Base-by-base conservation (phyloP, 1,140 invertebrate species). In the honey bee (Apis mellifera) region DNA sequence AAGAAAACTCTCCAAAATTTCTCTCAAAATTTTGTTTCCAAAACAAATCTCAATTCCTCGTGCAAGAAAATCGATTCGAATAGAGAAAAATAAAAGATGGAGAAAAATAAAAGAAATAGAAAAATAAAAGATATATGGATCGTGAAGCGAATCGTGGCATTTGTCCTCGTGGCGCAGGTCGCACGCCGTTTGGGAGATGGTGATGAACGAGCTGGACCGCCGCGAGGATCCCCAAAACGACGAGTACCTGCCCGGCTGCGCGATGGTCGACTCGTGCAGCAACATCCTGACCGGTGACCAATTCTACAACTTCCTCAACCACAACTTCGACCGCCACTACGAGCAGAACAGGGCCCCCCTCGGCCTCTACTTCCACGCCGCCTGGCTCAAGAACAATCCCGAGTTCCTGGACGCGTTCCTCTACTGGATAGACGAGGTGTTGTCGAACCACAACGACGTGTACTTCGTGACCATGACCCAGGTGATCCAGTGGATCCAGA, bases 401-500 rank as follows among this genome's bases (percentile, higher is more conserved):
- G 98, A 99, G 92, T 99, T 97, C 92, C 94, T 99, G 75, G 98
- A 99, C 89, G 97, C 98, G 78, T 98, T 99, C 95, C 95, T 98
- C 13, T 98, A 97, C 92, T 99, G 98, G 97, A 97, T 99, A 86
- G 98, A 99, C 91, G 98, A 99, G 94, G 96, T 98, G 68, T 94
- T 98, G 54, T 94, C 96, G 80, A 97, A 96, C 78, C 96, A 98
- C 94, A 97, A 98, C 81, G 98, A 99, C 91, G 98, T 99, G 9
- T 99, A 98, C 94, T 99, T 99, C 91, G 98, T 99, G 1, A 99
- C 98, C n/a, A 99, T 98, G 97, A 99, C 98, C 4, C 98, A 98
- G 94, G 98, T 99, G 1, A 98, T 99, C 87, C 98, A 99, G 92
- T 99, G 98, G 98, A 98, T 99, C 92, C 98, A 98, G 91, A 98